Percentiles rank a stretch among this genome's conserved stretches.
Conservation (phyloP, 2,797 vertebrate species). For the Luscinia megarhynchos region DNA sequence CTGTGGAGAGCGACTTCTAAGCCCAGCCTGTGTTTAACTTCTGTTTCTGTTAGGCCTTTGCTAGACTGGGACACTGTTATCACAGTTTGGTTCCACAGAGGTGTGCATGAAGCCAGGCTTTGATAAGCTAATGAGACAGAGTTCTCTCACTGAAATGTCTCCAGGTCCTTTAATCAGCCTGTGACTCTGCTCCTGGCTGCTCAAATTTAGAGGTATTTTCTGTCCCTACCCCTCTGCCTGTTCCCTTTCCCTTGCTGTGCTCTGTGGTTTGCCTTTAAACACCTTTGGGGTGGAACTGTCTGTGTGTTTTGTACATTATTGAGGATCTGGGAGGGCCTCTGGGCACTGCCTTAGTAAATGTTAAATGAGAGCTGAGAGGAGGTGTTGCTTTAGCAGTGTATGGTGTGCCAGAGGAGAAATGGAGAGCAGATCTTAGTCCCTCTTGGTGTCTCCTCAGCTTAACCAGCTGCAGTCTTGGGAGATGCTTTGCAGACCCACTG, state of each 20-base stretch:
- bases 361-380: background rate
- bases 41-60: constrained; percentile 15
- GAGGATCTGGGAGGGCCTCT: background rate
- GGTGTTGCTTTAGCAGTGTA: background rate
- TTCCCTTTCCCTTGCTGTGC: background rate
- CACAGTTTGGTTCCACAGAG: constrained; percentile 41
- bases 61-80: background rate
- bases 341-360: background rate
- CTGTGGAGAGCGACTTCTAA: background rate
- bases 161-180: background rate
- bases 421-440: background rate
- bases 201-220: background rate
- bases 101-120: constrained; percentile 33
- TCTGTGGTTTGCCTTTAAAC: background rate
- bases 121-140: constrained; percentile 49
- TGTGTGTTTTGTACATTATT: background rate
- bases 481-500: background rate
- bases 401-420: background rate
- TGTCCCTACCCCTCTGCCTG: background rate
- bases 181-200: background rate
- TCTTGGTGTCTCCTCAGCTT: background rate
- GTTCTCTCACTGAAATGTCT: background rate
- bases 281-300: background rate
- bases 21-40: background rate
- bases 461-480: background rate